A percentile compares a stretch with the other conserved stretches of the same genome.
phyloP scores from a whole-genome alignment of 2,797 vertebrate species.

The Sus cebifrons region DNA sequence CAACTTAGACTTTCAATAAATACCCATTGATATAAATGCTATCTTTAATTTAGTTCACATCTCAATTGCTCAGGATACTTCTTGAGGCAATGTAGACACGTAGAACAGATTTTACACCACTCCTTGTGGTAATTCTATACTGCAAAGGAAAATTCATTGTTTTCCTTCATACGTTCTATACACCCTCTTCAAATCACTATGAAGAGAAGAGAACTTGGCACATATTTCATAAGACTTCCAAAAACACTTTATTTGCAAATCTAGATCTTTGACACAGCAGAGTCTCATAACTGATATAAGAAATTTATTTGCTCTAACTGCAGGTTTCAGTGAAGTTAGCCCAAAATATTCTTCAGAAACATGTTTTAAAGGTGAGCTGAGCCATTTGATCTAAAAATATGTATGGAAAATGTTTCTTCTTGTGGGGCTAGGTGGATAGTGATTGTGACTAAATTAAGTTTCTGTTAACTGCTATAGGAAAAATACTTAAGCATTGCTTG shows the following conservation, averaged over 20 bases:
- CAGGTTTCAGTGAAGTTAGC: background rate
- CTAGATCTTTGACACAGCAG: background rate
- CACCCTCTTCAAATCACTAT: background rate
- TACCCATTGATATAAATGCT: background rate
- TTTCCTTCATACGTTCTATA: conserved; percentile 24
- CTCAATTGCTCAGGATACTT: conserved; percentile 7
- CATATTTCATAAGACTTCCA: background rate
- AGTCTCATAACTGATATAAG: background rate
- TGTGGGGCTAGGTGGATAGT: background rate
- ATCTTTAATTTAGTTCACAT: background rate
- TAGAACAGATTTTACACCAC: conserved; percentile 39
- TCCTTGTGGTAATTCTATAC: conserved; percentile 40
- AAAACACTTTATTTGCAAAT: conserved; percentile 54
- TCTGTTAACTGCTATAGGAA: conserved; percentile 66
- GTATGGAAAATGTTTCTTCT: conserved; percentile 48
- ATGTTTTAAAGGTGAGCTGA: conserved; percentile 57
- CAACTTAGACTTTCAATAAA: background rate
- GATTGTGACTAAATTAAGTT: conserved; percentile 70
- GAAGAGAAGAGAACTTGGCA: background rate
- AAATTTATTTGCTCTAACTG: conserved; percentile 52
- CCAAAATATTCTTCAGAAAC: conserved; percentile 16
- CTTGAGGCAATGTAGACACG: background rate
- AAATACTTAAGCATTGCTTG: conserved; percentile 77
- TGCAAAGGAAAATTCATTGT: conserved; percentile 56
- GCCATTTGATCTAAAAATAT: conserved; percentile 61